Base-by-base conservation (phyloP, 2,113 vertebrate genomes). In the Ia io region DNA sequence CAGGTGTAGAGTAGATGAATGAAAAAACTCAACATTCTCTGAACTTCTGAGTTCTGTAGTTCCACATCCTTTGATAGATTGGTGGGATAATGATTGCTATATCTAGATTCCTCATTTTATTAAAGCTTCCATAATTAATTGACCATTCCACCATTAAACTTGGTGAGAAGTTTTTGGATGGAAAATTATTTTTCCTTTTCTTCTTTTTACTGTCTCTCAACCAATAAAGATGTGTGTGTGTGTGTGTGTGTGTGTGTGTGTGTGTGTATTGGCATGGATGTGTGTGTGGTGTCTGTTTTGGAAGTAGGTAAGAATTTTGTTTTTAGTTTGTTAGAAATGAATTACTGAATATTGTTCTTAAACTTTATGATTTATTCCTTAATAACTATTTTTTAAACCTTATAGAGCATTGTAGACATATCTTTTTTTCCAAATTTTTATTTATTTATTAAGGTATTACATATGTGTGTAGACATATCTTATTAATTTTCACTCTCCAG, bases 241-340 rank as follows among this genome's bases (percentile, higher is more conserved):
- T 76, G n/a, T 47, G 17, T 76, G 32, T 67, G 20, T 44, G 40
- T 69, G 20, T 89, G 70, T 37, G 20, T 63, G 2, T 63, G 14
- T 79, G 23, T 59, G 56, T 59, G 56, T 28, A 4, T 28, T 61
- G 59, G 35, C 22, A 13, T 69, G 17, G 53, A 25, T 91, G 69
- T 18, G 4, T 74, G 1, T 59, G 6, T 70, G 18, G 65, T 40
- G 28, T 95, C 20, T 78, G 2, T 74, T 76, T 84, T 84, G 25
- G 53, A 93, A 82, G 8, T 86, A 85, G 23, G n/a, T 22, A 51
- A 83, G 5, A 90, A 80, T 92, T 90, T 92, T 77, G 14, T n/a
- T 95, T 91, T 92, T 90, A 74, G 35, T 44, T 89, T 87, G 2
- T 44, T 84, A 76, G 30, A 79, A 88, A 88, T 59, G 6, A 90